Conservation (phyloP, 2,888 invertebrate species). For the Drosophila ochracea region DNA sequence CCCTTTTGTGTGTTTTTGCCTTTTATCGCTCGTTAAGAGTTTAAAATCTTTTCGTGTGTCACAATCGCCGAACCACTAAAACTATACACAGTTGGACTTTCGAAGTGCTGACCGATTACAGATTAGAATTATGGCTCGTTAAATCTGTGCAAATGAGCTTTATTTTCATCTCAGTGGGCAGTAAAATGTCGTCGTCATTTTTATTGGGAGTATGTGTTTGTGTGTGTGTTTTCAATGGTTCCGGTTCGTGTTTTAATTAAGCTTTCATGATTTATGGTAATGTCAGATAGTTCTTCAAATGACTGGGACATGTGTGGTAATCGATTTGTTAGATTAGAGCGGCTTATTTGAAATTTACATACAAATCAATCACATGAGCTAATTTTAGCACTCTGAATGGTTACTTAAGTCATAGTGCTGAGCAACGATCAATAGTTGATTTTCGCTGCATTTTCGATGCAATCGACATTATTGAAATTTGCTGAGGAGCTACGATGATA, state of each 20-base stretch:
- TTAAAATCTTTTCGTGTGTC: slow-evolving; percentile 58
- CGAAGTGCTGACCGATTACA: slow-evolving; percentile 65
- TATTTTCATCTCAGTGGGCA: slow-evolving; percentile 38
- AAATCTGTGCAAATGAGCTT: slow-evolving; percentile 63
- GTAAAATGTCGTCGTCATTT: slow-evolving; percentile 8
- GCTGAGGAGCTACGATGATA: background rate
- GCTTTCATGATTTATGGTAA: slow-evolving; percentile 56
- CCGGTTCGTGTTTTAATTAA: slow-evolving; percentile 67
- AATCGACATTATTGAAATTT: background rate
- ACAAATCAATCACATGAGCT: slow-evolving; percentile 36
- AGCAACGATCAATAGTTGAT: background rate
- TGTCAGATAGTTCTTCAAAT: slow-evolving; percentile 32
- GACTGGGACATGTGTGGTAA: slow-evolving; percentile 32
- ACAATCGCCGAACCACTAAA: slow-evolving; percentile 18
- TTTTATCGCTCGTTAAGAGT: slow-evolving; percentile 52
- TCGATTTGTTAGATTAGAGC: slow-evolving; percentile 28
- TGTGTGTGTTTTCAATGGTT: slow-evolving; percentile 49
- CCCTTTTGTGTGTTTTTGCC: slow-evolving; percentile 7
- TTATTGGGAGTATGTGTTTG: slow-evolving; percentile 16
- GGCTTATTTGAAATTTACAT: slow-evolving; percentile 16
- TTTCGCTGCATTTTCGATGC: background rate
- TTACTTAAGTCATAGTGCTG: too few species aligned
- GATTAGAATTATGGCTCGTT: slow-evolving; percentile 76
- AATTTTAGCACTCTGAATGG: slow-evolving; percentile 1
- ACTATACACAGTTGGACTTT: slow-evolving; percentile 25